phyloP scores from a whole-genome alignment of 2,888 invertebrate genomes.

The Meganola albula region DNA sequence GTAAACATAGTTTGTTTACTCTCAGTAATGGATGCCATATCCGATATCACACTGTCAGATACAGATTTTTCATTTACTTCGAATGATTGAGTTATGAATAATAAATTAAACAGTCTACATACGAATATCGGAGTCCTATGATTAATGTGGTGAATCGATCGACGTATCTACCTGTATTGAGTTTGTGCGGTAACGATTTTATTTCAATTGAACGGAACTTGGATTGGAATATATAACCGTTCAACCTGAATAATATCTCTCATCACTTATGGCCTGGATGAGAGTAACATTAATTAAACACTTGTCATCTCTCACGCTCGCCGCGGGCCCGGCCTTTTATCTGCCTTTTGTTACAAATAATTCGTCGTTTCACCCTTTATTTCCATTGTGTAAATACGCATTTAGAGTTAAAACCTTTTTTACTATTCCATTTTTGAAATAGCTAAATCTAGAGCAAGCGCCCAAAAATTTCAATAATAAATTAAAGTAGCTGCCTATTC shows the following conservation, averaged over 20 bases:
- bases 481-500: no score
- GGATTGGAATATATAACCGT: conserved; percentile 26
- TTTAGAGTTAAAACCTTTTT: no score
- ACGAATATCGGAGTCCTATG: no score
- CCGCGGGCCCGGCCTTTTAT: conserved; percentile 31
- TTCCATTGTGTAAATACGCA: conserved; percentile 28
- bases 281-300: conserved; percentile 49
- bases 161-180: neutral
- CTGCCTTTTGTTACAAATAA: conserved; percentile 38
- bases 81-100: conserved; percentile 18
- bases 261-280: conserved; percentile 35
- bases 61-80: conserved; percentile 20
- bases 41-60: no score
- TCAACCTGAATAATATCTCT: conserved; percentile 41
- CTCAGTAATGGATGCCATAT: no score
- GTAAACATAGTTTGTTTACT: no score
- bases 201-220: conserved; percentile 15
- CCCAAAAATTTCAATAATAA: no score
- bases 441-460: no score
- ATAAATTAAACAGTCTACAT: no score
- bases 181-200: conserved; percentile 10
- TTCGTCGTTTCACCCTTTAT: conserved; percentile 29
- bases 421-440: no score
- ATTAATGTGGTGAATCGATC: neutral
- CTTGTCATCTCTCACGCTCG: conserved; percentile 49